Conservation (phyloP, 2,797 vertebrate genomes). For the Sebastes vulpes region DNA sequence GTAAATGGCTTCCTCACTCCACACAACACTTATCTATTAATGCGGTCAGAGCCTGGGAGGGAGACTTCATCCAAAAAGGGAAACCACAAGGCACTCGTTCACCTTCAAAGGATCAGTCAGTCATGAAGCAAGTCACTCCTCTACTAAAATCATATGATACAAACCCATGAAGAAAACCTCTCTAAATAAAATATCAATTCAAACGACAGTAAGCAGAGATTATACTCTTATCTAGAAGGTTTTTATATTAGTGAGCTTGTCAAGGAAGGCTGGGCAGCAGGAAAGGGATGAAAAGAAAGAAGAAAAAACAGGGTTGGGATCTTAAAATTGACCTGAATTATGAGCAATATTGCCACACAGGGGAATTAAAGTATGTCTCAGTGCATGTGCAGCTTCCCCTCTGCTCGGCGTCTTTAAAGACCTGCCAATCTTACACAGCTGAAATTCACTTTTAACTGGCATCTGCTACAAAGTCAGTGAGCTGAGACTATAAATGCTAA, state of each 20-base stretch:
- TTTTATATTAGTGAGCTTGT: slow-evolving; percentile 7
- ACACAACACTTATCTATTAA: slow-evolving; percentile 34
- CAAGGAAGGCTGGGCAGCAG: neutral
- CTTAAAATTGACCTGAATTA: slow-evolving; percentile 39
- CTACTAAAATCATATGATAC: slow-evolving; percentile 1
- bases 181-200: slow-evolving; percentile 6
- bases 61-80: slow-evolving; percentile 21
- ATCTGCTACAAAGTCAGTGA: slow-evolving; percentile 48
- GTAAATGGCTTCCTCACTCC: slow-evolving; percentile 30
- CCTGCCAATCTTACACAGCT: slow-evolving; percentile 31
- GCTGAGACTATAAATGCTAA: slow-evolving; percentile 29
- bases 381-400: slow-evolving; percentile 17
- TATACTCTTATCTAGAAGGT: slow-evolving; percentile 2
- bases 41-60: slow-evolving; percentile 2
- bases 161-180: neutral
- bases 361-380: slow-evolving; percentile 1
- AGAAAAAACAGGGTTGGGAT: slow-evolving; percentile 7
- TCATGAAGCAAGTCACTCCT: slow-evolving; percentile 15
- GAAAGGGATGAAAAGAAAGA: slow-evolving; percentile 17
- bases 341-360: slow-evolving; percentile 17
- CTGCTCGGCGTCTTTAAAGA: slow-evolving; percentile 31
- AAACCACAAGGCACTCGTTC: slow-evolving; percentile 27
- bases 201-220: slow-evolving; percentile 15
- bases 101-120: slow-evolving; percentile 31
- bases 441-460: slow-evolving; percentile 55